These are phyloP conservation scores for Apteryx mantelli DNA, from an alignment of 2,113 vertebrate genomes.

Conservation along the genomic window DNA sequence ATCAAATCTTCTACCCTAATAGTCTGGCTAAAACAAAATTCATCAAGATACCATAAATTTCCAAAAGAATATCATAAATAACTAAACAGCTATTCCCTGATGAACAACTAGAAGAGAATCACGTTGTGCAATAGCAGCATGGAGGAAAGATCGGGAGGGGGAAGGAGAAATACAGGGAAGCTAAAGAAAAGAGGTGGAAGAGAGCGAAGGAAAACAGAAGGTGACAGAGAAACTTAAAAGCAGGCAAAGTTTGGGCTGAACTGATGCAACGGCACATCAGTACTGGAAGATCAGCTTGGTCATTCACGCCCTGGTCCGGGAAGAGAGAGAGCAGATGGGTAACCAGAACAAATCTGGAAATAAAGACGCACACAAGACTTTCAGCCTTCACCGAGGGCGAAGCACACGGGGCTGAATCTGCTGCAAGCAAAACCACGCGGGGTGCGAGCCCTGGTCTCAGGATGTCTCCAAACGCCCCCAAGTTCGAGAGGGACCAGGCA, in stretches of 20 bases:
- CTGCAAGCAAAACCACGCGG: accelerated
- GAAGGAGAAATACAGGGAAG: background rate
- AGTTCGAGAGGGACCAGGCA: background rate
- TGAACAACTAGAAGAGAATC: background rate
- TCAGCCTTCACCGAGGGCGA: background rate
- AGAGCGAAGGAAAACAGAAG: background rate
- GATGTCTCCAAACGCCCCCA: background rate
- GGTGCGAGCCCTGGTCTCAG: accelerated
- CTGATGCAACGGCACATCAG: background rate
- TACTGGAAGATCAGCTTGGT: background rate
- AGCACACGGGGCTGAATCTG: too few relatives aligned
- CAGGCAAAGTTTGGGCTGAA: background rate
- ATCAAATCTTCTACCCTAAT: background rate
- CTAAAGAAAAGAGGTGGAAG: background rate
- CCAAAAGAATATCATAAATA: background rate
- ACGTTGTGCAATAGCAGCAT: background rate
- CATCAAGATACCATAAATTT: background rate
- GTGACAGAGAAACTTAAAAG: background rate
- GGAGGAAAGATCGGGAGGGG: background rate
- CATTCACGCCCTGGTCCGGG: accelerated
- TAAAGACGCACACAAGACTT: accelerated
- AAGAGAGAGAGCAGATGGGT: background rate
- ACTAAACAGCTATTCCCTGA: background rate
- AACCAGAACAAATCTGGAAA: background rate
- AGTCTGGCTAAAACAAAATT: background rate